Base-by-base conservation (phyloP, 2,797 vertebrate genomes). In the Enteromius trimaculatus region DNA sequence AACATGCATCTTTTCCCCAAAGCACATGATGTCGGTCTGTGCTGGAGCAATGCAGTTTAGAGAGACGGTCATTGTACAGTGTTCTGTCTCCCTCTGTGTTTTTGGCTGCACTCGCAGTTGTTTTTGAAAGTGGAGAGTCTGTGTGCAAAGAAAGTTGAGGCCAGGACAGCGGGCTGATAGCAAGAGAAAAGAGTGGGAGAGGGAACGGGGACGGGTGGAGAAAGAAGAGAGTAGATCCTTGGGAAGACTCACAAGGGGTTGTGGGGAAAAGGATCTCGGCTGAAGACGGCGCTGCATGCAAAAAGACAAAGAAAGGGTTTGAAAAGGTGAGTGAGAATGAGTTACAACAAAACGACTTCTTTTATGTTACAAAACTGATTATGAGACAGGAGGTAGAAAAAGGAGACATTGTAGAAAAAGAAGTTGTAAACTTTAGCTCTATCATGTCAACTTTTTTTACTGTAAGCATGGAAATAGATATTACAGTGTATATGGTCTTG, bases 21-120 rank as follows among this genome's bases (percentile, higher is more conserved):
- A 89, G 86, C 91, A 90, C 91, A 93, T 91, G 90, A 91, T 93
- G 89, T 91, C 90, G 89, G 86, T 90, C 85, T 85, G 90, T 83
- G 87, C 88, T 82, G 81, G 79, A 85, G 86, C 80, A 88, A 85
- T 72, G 84, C 71, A 68, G 83, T 89, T 89, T 71, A 77, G 75
- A 87, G 77, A 83, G 81, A 85, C 68, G 58, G 90, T 88, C 88
- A 83, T 90, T 86, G 82, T 87, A 86, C 87, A 87, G 80, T 89
- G 89, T 89, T 88, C 81, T 72, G 53, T 87, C 72, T 87, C 39
- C 81, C 66, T 81, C 66, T 80, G 81, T 51, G 90, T 87, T 86
- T 86, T 69, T 93, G 90, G 91, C 90, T 88, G 86, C 89, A 87
- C 89, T 87, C 82, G 37, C 80, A 87, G 88, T 90, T 92, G 88